Evolutionary conservation across 2,797 vertebrate species (phyloP), one percentile per base, ranked within the genome.

Genomic region (Vipera ursinii): DNA sequence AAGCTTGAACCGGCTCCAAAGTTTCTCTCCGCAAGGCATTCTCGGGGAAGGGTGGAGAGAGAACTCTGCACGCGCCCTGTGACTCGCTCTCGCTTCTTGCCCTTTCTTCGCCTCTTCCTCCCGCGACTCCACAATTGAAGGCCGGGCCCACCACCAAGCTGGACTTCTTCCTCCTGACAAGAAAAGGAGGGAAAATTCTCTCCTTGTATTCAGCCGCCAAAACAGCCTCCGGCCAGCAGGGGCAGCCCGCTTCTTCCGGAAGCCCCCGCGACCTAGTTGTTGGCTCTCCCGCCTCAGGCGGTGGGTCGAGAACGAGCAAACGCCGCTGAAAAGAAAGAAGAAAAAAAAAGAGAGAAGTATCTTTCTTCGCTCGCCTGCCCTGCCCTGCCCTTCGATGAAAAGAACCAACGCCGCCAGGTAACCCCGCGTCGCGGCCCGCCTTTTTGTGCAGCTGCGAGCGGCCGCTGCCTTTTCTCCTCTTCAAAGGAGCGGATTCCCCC

Each of bases 181-280:
- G 89, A 1, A 7, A 32, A 0, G 6, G 7, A 0, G 0, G 38
- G 4, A 0, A 2, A 0, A 0, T 15, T 7, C 59, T n/a, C 38
- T 15, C 44, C 85, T 26, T 26, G 17, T 20, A 32, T 59, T 61
- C 69, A 17, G 51, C 3, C 53, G 32, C 20, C 78, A 32, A 13
- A 38, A 22, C 51, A 57, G 24, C 90, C 92, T 89, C 92, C 90
- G n/a, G 59, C 92, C 90, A 69, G 87, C 73, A 88, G 92, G 90
- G 89, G 90, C 90, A 32, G 89, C 65, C 63, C 44, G 1, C n/a
- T 13, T 32, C 59, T 32, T 38, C 86, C 86, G 20, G 86, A 89
- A 88, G 53, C 63, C 57, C 57, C 38, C 44, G 12, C 56, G 1
- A 22, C 24, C 32, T 4, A n/a, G 57, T 53, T 4, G 28, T 7